Percentiles rank a stretch among this genome's conserved stretches.
Evolutionary conservation across 1,140 invertebrate species (phyloP).

Genomic region (Catajapyx aquilonaris): DNA sequence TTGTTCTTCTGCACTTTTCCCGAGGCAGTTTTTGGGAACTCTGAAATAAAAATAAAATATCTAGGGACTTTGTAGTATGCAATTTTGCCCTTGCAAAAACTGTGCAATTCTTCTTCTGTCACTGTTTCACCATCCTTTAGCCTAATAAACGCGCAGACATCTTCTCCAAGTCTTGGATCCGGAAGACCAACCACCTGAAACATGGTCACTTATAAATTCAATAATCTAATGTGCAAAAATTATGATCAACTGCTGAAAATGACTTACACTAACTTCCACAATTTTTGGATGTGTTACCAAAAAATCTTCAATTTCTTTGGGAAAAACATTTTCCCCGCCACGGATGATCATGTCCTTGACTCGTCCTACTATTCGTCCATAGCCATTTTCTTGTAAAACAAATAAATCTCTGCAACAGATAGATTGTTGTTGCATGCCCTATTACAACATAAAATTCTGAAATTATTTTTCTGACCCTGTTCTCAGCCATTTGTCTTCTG

Average conservation of each 20-base stretch:
- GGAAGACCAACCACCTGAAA: constrained; percentile 47
- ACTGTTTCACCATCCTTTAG: constrained; percentile 25
- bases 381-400: constrained; percentile 31
- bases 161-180: constrained; percentile 63
- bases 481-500: constrained; percentile 23
- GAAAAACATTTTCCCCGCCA: constrained; percentile 43
- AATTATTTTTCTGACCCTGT: no score
- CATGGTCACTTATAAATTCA: no score
- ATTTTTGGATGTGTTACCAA: constrained; percentile 32
- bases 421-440: no score
- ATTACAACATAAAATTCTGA: no score
- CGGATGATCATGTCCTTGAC: constrained; percentile 42
- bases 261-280: constrained; percentile 29
- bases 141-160: constrained; percentile 55
- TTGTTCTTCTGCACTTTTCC: constrained; percentile 65
- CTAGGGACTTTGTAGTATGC: constrained; percentile 64
- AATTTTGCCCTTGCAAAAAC: constrained; percentile 49
- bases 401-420: constrained; percentile 31
- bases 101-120: constrained; percentile 33
- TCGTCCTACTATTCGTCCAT: constrained; percentile 32
- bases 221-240: no score
- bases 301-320: constrained; percentile 38
- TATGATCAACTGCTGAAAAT: no score
- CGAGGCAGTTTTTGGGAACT: constrained; percentile 60
- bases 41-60: constrained; percentile 41